A percentile compares a stretch with the other conserved stretches of the same genome.
Conservation (phyloP, 2,888 invertebrate species). For the Thysanoteuthis rhombus region DNA sequence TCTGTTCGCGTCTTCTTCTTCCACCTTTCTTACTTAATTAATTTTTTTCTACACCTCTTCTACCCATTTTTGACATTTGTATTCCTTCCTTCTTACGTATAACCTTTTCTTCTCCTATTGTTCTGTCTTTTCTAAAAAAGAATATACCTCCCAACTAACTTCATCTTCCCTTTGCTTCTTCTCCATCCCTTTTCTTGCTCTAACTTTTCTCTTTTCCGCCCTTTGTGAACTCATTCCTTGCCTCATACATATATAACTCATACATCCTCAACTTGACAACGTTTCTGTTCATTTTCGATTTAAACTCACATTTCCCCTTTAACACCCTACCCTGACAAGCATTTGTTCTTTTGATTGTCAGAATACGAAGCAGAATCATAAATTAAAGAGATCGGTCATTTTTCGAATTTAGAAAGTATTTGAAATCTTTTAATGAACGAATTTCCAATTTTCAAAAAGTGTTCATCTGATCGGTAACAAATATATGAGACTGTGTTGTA, state of each 20-base stretch:
- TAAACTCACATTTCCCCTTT: neutral
- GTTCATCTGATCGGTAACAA: neutral
- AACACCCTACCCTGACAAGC: neutral
- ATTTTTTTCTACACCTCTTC: too few relatives aligned
- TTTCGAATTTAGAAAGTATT: neutral
- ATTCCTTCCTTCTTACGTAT: too few relatives aligned
- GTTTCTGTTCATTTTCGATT: neutral
- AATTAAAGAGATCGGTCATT: neutral
- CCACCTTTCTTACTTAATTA: too few relatives aligned
- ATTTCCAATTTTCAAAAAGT: neutral
- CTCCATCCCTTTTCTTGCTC: neutral
- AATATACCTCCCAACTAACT: too few relatives aligned
- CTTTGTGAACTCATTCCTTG: neutral
- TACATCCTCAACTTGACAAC: too few relatives aligned
- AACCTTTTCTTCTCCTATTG: too few relatives aligned
- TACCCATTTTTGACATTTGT: too few relatives aligned
- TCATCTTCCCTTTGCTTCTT: too few relatives aligned
- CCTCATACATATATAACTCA: too few relatives aligned
- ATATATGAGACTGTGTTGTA: too few relatives aligned
- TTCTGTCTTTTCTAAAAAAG: too few relatives aligned
- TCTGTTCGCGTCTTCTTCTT: too few relatives aligned
- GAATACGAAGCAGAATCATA: neutral
- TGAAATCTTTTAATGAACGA: neutral
- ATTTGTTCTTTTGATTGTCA: neutral
- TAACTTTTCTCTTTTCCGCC: neutral